Evolutionary conservation across 2,797 vertebrate species (phyloP).

Genomic region (Chelonia mydas): DNA sequence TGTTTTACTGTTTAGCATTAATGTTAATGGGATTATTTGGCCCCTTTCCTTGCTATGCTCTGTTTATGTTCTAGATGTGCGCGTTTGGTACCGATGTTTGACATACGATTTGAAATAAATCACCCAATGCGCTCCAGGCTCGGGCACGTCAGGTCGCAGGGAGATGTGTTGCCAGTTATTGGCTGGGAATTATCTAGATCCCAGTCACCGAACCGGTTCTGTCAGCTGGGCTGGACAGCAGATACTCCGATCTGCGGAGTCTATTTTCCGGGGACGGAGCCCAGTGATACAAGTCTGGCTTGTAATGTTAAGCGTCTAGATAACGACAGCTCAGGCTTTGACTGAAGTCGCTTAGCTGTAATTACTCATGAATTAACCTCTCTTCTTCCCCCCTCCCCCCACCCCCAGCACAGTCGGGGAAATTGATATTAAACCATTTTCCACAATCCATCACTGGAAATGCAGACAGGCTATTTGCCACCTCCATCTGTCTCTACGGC

Average conservation of each 20-base stretch:
- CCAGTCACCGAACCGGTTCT: no score
- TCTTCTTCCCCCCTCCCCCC: neutral
- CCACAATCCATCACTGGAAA: neutral
- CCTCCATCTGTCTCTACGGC: neutral
- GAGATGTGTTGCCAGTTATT: no score
- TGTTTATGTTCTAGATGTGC: neutral
- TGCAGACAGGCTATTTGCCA: neutral
- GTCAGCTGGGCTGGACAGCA: no score
- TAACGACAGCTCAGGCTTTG: no score
- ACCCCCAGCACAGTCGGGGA: neutral
- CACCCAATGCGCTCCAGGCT: no score
- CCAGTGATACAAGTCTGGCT: neutral
- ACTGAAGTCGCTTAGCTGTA: neutral
- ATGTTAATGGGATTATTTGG: neutral
- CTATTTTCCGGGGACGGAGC: neutral
- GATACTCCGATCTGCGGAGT: no score
- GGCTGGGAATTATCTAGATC: no score
- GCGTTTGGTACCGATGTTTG: no score
- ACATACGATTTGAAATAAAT: no score
- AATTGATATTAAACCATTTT: neutral
- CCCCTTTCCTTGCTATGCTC: neutral
- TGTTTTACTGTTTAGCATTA: neutral
- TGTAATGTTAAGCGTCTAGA: neutral
- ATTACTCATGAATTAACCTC: neutral
- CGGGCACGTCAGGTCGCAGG: no score